Conservation (phyloP, 23 tunicate genomes). For the Styela clava region DNA sequence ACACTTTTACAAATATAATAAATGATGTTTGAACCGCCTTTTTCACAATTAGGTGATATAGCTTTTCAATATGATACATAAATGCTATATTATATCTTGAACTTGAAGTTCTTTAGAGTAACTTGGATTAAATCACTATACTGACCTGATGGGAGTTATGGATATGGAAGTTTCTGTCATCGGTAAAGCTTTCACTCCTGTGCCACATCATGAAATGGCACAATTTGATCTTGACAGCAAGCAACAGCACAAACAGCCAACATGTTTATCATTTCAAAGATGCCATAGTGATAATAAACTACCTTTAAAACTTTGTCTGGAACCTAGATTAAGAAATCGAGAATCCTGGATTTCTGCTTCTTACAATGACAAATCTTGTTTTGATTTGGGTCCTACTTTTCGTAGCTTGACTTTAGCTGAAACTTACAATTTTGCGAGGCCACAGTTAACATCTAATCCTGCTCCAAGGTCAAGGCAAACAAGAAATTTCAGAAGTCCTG, state of each 20-base stretch:
- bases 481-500: too few relatives aligned
- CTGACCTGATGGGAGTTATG: too few relatives aligned
- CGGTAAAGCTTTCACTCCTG: conserved; percentile 17
- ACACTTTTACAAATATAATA: too few relatives aligned
- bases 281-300: background rate
- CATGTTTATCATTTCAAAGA: background rate
- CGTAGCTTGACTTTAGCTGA: conserved; percentile 2
- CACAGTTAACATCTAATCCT: background rate
- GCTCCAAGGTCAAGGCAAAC: too few relatives aligned
- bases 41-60: too few relatives aligned
- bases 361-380: background rate
- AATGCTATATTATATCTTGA: too few relatives aligned
- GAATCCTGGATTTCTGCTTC: background rate
- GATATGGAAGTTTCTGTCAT: conserved; percentile 8
- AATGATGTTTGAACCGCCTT: too few relatives aligned
- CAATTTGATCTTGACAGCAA: background rate
- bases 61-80: too few relatives aligned
- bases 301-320: background rate
- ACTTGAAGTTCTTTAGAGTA: too few relatives aligned
- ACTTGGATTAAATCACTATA: too few relatives aligned
- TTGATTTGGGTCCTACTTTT: background rate
- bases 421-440: conserved; percentile 12
- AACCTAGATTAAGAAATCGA: background rate
- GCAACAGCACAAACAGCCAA: background rate
- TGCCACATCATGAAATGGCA: background rate